A percentile compares a stretch with the other conserved stretches of the same genome.
phyloP scores from a whole-genome alignment of 2,797 vertebrate species.

The Momotus momota region DNA sequence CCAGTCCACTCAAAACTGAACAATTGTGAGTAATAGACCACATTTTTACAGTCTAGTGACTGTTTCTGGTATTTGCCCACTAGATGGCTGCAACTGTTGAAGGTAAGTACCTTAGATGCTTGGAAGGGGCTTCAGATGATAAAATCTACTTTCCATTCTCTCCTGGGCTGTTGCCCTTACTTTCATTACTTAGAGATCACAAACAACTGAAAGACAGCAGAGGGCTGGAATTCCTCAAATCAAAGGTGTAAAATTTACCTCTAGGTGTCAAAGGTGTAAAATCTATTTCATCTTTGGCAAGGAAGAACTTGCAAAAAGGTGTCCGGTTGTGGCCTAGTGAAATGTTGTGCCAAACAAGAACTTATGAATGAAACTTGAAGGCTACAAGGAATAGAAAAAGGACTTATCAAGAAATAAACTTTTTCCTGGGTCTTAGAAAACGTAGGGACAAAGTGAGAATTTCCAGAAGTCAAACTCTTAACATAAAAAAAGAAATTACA shows the following conservation, averaged over 20 bases:
- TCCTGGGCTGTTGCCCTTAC: not conserved
- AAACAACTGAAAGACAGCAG: not conserved
- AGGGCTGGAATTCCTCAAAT: not conserved
- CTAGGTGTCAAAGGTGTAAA: not conserved
- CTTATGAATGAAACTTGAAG: not conserved
- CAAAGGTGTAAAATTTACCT: not conserved
- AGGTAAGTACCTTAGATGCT: not conserved
- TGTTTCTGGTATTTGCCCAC: slow-evolving; percentile 57
- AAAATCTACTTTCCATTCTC: slow-evolving; percentile 4
- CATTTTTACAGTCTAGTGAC: not conserved
- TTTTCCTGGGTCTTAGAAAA: not conserved
- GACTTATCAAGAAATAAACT: not conserved
- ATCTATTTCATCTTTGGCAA: not conserved
- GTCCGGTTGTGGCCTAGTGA: not conserved
- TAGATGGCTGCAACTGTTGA: slow-evolving; percentile 69
- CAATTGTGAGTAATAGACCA: not conserved
- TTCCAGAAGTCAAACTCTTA: not conserved
- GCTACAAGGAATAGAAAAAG: not conserved
- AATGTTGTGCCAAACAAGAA: not conserved
- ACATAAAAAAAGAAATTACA: not conserved
- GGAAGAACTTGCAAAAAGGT: not conserved
- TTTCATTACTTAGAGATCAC: not conserved
- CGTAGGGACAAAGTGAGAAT: not conserved
- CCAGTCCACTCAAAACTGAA: not conserved
- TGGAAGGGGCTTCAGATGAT: not conserved